Percentiles rank a stretch among this genome's conserved stretches.
These are phyloP conservation scores for Diacarnus erythraeanus DNA, from an alignment of 37 sponge, comb jelly and placozoan species.

Conservation along the genomic window DNA sequence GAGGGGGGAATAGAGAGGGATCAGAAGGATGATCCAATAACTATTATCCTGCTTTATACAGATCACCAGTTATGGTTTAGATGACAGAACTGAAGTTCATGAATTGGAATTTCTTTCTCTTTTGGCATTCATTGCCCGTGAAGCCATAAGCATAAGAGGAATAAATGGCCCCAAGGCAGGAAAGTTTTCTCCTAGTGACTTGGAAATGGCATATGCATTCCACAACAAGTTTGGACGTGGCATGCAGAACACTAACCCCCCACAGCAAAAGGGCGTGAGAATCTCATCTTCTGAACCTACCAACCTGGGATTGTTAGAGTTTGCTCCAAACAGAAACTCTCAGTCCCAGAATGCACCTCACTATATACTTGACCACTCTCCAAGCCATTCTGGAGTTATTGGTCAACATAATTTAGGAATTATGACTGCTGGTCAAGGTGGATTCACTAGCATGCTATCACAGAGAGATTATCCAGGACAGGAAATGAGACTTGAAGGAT, in stretches of 20 bases:
- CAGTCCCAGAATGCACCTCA: background rate
- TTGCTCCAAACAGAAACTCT: background rate
- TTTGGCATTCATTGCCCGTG: constrained; percentile 70
- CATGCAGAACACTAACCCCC: background rate
- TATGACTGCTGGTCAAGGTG: background rate
- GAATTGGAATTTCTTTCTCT: constrained; percentile 76
- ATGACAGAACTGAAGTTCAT: constrained; percentile 66
- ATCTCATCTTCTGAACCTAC: background rate
- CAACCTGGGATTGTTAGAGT: background rate
- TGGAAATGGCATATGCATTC: constrained; percentile 71
- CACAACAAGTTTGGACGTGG: constrained; percentile 21
- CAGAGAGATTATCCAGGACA: background rate
- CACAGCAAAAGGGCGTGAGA: background rate
- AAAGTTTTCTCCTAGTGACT: constrained; percentile 54
- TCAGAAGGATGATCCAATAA: background rate
- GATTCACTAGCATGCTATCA: background rate
- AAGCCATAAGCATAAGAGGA: constrained; percentile 31
- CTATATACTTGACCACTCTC: background rate
- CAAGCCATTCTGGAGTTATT: background rate
- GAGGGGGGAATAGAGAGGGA: background rate
- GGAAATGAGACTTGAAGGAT: background rate
- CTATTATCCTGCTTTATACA: background rate
- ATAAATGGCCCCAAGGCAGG: background rate
- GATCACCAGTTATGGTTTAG: constrained; percentile 64
- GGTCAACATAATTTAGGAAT: background rate